These are phyloP conservation scores for Bactericera cockerelli DNA, from an alignment of 1,140 invertebrate species.

Conservation along the genomic window DNA sequence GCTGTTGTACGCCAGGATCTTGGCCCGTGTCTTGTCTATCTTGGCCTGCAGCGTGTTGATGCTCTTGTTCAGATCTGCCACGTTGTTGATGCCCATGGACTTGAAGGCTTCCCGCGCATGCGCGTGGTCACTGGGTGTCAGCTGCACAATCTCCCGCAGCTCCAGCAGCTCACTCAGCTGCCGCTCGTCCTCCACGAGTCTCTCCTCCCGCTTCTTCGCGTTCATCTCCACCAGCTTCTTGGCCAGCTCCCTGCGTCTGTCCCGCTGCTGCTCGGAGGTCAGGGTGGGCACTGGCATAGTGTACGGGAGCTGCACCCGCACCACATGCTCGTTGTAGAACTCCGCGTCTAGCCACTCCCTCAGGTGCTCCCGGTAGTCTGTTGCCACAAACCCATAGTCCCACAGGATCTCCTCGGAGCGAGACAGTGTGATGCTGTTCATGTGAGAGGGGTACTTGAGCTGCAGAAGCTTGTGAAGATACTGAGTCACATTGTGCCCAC, in stretches of 20 bases:
- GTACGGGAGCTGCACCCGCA: conserved; percentile 71
- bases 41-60: conserved; percentile 54
- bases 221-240: conserved; percentile 67
- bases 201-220: conserved; percentile 66
- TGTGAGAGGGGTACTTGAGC: conserved; percentile 83
- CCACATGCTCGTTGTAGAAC: conserved; percentile 69
- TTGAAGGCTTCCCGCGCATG: conserved; percentile 36
- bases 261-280: conserved; percentile 59
- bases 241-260: conserved; percentile 67
- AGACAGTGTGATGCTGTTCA: conserved; percentile 68
- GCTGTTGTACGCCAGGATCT: conserved; percentile 51
- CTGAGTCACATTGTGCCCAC: conserved; percentile 68
- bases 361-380: conserved; percentile 64
- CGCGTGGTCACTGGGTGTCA: conserved; percentile 28
- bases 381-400: conserved; percentile 57
- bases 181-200: conserved; percentile 73
- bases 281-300: conserved; percentile 32
- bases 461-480: conserved; percentile 83
- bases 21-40: conserved; percentile 63
- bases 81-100: conserved; percentile 38
- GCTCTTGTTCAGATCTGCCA: conserved; percentile 50
- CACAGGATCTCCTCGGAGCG: conserved; percentile 72
- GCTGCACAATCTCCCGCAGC: conserved; percentile 59
- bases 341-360: conserved; percentile 61
- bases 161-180: conserved; percentile 59